phyloP scores from a whole-genome alignment of 2,888 invertebrate species.

The Sinopyrophorus schimmeli region DNA sequence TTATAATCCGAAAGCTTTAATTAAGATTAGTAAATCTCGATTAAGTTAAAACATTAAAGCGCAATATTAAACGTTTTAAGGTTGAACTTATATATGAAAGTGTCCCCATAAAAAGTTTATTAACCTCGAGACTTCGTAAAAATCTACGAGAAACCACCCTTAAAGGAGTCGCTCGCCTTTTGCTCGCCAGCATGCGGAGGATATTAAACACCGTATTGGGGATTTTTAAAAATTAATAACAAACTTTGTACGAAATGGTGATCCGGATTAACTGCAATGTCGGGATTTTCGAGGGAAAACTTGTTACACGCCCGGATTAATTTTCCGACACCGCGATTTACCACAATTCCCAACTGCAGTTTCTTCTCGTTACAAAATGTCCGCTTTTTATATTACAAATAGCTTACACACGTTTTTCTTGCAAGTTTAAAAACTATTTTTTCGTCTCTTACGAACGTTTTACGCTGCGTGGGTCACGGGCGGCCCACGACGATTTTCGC shows the following conservation, averaged over 20 bases:
- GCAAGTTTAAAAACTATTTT: too few relatives aligned
- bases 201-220: slow-evolving; percentile 26
- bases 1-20: slow-evolving; percentile 21
- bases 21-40: slow-evolving; percentile 24
- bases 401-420: too few relatives aligned
- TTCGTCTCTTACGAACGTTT: too few relatives aligned
- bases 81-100: slow-evolving; percentile 22
- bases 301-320: slow-evolving; percentile 28
- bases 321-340: too few relatives aligned
- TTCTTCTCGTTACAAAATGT: too few relatives aligned
- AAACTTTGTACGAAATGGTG: slow-evolving; percentile 29
- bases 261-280: slow-evolving; percentile 27
- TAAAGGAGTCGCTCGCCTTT: slow-evolving; percentile 18
- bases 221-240: slow-evolving; percentile 33
- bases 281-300: slow-evolving; percentile 13
- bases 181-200: slow-evolving; percentile 18
- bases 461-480: too few relatives aligned
- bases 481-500: too few relatives aligned
- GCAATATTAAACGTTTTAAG: slow-evolving; percentile 27
- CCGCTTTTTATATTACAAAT: too few relatives aligned
- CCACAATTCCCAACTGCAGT: too few relatives aligned
- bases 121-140: slow-evolving; percentile 31
- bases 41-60: slow-evolving; percentile 21
- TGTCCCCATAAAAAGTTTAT: slow-evolving; percentile 34
- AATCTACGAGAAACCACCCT: slow-evolving; percentile 28